A percentile compares a stretch with the other conserved stretches of the same genome.
These are phyloP conservation scores for Condylura cristata DNA, from an alignment of 2,113 vertebrate species.

Conservation along the genomic window DNA sequence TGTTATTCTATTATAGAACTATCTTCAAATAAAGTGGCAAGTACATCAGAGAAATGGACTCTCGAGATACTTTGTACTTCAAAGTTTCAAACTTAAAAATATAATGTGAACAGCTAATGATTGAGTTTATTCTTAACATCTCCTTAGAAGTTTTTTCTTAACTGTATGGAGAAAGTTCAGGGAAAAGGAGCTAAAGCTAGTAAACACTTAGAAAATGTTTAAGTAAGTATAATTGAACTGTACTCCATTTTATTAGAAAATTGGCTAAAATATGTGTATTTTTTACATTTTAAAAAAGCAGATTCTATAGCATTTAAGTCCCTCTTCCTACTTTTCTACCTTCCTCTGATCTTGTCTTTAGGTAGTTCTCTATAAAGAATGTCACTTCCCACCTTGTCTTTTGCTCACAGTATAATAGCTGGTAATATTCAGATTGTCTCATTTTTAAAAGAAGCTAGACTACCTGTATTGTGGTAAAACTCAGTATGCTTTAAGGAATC, in stretches of 20 bases:
- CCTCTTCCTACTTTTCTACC: too few relatives aligned
- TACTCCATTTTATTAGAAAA: slow-evolving; percentile 4
- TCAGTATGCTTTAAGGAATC: neutral
- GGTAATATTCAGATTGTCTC: neutral
- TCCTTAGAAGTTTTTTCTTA: neutral
- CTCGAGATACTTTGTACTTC: neutral
- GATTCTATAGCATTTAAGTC: too few relatives aligned
- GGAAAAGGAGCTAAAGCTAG: neutral
- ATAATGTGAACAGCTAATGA: neutral
- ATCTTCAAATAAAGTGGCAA: slow-evolving; percentile 1
- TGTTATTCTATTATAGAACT: neutral
- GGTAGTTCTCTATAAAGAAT: neutral
- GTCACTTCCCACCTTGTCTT: neutral
- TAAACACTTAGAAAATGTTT: neutral
- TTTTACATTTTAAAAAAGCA: too few relatives aligned
- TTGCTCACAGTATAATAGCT: neutral
- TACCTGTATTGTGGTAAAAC: neutral
- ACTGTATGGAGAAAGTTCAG: neutral
- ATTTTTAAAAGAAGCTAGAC: neutral
- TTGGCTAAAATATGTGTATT: neutral
- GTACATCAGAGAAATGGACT: neutral
- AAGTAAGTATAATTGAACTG: neutral
- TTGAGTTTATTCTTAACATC: slow-evolving; percentile 25
- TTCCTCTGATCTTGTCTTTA: too few relatives aligned
- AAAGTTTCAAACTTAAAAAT: neutral